A percentile compares a stretch with the other conserved stretches of the same genome.
Evolutionary conservation across 2,113 vertebrate species (phyloP).

Genomic region (Archilochus colubris): DNA sequence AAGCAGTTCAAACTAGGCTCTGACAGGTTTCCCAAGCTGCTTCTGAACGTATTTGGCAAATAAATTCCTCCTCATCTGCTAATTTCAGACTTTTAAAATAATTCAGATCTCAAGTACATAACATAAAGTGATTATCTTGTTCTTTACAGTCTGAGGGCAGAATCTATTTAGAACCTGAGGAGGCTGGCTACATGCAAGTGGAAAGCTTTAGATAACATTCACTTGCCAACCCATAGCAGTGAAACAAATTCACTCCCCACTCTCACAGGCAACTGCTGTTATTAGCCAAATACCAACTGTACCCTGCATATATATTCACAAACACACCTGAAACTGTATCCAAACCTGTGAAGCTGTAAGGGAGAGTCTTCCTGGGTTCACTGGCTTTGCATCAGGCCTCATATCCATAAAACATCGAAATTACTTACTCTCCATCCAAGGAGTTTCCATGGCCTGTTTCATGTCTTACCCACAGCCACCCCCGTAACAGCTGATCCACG

Average conservation of each 20-base stretch:
- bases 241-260: background rate
- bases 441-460: constrained; percentile 24
- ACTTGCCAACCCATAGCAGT: background rate
- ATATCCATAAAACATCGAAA: background rate
- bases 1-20: constrained; percentile 42
- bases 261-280: background rate
- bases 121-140: constrained; percentile 54
- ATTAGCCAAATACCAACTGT: background rate
- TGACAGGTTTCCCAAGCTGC: constrained; percentile 62
- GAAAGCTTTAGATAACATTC: constrained; percentile 29
- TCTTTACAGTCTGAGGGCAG: constrained; percentile 55
- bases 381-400: background rate
- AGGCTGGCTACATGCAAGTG: constrained; percentile 6
- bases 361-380: background rate
- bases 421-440: background rate
- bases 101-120: constrained; percentile 59
- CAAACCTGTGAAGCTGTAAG: background rate
- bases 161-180: constrained; percentile 59
- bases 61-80: constrained; percentile 65
- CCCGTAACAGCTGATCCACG: constrained; percentile 50
- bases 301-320: background rate
- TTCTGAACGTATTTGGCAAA: constrained; percentile 58
- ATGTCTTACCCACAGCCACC: constrained; percentile 44
- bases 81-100: constrained; percentile 68
- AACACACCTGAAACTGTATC: background rate